Evolutionary conservation across 2,113 vertebrate species (phyloP).

Genomic region (Xyliphius kryptos): DNA sequence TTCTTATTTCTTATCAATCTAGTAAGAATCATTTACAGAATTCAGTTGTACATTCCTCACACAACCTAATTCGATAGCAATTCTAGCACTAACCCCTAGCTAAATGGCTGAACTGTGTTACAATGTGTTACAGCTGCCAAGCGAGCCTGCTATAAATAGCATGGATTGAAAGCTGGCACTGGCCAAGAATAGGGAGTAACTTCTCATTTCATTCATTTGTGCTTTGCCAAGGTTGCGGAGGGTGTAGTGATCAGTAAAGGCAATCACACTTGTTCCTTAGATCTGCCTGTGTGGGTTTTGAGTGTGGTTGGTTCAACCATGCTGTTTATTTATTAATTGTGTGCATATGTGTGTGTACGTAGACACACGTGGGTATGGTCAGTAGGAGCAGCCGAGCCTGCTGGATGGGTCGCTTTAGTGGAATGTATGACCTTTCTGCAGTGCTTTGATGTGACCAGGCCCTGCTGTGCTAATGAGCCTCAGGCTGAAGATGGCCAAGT

Average conservation of each 20-base stretch:
- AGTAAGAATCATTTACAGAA: too few relatives aligned
- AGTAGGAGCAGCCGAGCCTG: constrained; percentile 49
- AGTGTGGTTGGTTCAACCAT: constrained; percentile 6
- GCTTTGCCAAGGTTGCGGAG: background rate
- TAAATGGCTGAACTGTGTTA: too few relatives aligned
- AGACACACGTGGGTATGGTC: constrained; percentile 24
- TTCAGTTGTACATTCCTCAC: too few relatives aligned
- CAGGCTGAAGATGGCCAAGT: constrained; percentile 54
- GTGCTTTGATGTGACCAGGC: constrained; percentile 73
- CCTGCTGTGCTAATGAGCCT: constrained; percentile 67
- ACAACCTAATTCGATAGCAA: too few relatives aligned
- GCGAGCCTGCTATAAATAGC: constrained; percentile 35
- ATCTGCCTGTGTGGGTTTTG: constrained; percentile 15
- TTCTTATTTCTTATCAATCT: too few relatives aligned
- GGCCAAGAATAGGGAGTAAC: constrained; percentile 24
- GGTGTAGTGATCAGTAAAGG: constrained; percentile 3
- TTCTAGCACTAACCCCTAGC: too few relatives aligned
- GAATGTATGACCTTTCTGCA: constrained; percentile 73
- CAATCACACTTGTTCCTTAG: constrained; percentile 3
- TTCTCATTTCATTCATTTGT: constrained; percentile 28
- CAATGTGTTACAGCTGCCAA: constrained; percentile 15
- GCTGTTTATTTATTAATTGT: constrained; percentile 51
- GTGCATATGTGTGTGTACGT: constrained; percentile 1
- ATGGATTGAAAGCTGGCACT: constrained; percentile 16
- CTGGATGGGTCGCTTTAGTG: constrained; percentile 65